Evolutionary conservation across 2,113 vertebrate genomes (phyloP).

Genomic region (Melanerpes formicivorus): DNA sequence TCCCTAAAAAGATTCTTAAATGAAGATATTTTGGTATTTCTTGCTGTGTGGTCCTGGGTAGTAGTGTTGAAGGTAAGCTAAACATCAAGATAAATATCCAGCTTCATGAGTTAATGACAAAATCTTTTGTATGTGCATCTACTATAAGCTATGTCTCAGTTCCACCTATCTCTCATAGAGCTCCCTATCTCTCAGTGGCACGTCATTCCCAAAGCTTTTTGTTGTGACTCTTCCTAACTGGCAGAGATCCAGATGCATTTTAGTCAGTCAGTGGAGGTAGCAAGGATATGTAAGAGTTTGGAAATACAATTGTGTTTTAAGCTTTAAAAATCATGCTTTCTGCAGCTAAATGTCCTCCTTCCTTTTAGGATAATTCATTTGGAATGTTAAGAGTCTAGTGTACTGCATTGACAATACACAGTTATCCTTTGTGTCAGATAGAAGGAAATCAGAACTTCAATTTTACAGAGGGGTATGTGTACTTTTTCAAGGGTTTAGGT

Average conservation of each 20-base stretch:
- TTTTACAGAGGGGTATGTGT: neutral
- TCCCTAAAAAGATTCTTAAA: neutral
- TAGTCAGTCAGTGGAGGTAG: neutral
- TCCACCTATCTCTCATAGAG: neutral
- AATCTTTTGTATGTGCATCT: neutral
- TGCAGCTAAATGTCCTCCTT: neutral
- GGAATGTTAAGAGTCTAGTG: neutral
- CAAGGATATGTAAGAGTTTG: neutral
- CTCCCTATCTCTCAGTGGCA: neutral
- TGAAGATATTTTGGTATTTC: neutral
- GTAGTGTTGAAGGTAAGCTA: neutral
- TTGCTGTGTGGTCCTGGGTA: neutral
- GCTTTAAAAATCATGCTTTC: neutral
- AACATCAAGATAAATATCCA: neutral
- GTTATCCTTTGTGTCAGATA: neutral
- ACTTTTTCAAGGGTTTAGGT: neutral
- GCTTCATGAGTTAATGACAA: neutral
- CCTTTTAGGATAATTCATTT: neutral
- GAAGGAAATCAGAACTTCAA: neutral
- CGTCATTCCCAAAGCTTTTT: neutral
- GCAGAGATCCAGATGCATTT: neutral
- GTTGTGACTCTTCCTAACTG: neutral
- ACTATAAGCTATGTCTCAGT: neutral
- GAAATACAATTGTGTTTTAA: neutral
- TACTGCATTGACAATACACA: neutral